Conservation (phyloP, 2,888 invertebrate species). For the Cenopis cana region DNA sequence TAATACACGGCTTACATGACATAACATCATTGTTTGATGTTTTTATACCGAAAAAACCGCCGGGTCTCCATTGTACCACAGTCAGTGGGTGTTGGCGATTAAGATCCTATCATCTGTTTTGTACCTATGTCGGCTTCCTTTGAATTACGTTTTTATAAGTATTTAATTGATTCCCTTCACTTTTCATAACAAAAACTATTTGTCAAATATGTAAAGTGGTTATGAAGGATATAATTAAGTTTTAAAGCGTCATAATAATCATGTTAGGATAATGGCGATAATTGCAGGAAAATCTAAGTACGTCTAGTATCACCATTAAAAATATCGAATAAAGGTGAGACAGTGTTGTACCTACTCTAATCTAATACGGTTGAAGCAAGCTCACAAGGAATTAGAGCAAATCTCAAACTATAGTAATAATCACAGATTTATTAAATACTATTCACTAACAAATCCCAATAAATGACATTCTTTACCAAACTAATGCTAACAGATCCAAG, state of each 20-base stretch:
- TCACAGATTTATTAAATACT: too few relatives aligned
- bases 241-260: slow-evolving; percentile 2
- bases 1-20: slow-evolving; percentile 67
- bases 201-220: slow-evolving; percentile 21
- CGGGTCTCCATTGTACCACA: slow-evolving; percentile 61
- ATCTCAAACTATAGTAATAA: too few relatives aligned
- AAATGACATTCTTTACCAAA: too few relatives aligned
- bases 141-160: slow-evolving; percentile 57
- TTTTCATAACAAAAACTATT: slow-evolving; percentile 29
- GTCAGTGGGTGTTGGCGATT: slow-evolving; percentile 69
- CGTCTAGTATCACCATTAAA: too few relatives aligned
- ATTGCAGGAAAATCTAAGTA: too few relatives aligned
- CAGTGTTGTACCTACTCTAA: too few relatives aligned
- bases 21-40: slow-evolving; percentile 73
- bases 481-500: too few relatives aligned
- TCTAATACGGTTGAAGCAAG: too few relatives aligned
- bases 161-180: slow-evolving; percentile 49
- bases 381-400: too few relatives aligned
- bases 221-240: slow-evolving; percentile 15
- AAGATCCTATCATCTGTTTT: slow-evolving; percentile 74
- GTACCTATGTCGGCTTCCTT: slow-evolving; percentile 60
- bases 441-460: too few relatives aligned
- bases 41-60: slow-evolving; percentile 63
- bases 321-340: too few relatives aligned
- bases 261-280: neutral